Evolutionary conservation across 2,888 invertebrate genomes (phyloP).

Genomic region (Auanema sp.): DNA sequence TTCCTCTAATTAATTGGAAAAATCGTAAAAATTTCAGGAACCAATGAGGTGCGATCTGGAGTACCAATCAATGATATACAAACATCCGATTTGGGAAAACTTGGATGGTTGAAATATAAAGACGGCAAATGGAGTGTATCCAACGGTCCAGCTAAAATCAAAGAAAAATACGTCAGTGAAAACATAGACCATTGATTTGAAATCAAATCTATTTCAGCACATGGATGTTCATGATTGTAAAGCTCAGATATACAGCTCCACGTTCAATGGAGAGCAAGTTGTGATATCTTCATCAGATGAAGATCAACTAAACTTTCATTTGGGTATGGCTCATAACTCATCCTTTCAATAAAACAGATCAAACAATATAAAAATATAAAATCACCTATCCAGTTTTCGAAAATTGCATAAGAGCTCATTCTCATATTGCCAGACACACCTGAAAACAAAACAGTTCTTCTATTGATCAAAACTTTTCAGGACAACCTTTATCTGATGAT

Average conservation of each 20-base stretch:
- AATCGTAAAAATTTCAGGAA: conserved; percentile 14
- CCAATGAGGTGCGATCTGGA: conserved; percentile 33
- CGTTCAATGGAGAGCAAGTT: conserved; percentile 51
- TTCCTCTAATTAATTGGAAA: background rate
- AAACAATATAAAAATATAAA: too few relatives aligned
- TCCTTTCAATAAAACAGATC: too few relatives aligned
- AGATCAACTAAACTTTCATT: conserved; percentile 21
- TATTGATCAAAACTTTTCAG: too few relatives aligned
- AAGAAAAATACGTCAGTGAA: conserved; percentile 20
- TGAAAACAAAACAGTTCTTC: too few relatives aligned
- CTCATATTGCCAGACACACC: too few relatives aligned
- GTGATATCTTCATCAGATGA: conserved; percentile 35
- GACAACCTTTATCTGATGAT: conserved; percentile 42
- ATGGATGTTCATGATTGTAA: conserved; percentile 51
- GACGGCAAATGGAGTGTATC: conserved; percentile 24
- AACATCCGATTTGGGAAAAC: conserved; percentile 44
- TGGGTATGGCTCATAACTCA: conserved; percentile 25
- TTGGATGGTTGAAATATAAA: conserved; percentile 50
- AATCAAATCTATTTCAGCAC: conserved; percentile 32
- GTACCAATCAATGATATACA: conserved; percentile 37
- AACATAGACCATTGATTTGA: background rate
- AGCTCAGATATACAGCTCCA: conserved; percentile 40
- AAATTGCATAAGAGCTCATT: too few relatives aligned
- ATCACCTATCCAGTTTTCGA: too few relatives aligned
- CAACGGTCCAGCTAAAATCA: conserved; percentile 25